A percentile compares a stretch with the other conserved stretches of the same genome.
These are phyloP conservation scores for Andrena hattorfiana DNA, from an alignment of 2,888 invertebrate genomes.

Conservation along the genomic window DNA sequence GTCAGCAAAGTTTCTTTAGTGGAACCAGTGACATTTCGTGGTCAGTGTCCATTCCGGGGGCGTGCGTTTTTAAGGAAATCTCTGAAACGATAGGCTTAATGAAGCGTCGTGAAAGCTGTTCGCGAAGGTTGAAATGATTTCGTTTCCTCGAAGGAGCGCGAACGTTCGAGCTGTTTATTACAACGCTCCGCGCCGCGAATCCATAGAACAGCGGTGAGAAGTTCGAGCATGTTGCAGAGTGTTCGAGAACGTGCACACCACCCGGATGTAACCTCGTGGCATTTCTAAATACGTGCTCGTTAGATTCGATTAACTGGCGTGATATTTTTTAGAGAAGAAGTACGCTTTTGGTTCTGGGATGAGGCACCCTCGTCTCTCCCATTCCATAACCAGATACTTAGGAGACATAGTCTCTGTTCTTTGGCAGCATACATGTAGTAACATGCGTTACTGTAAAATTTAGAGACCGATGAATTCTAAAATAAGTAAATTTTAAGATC, in stretches of 20 bases:
- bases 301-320: constrained; percentile 18
- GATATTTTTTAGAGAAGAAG: background rate
- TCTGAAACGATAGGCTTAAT: background rate
- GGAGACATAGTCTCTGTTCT: too few species aligned
- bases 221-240: constrained; percentile 13
- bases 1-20: background rate
- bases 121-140: constrained; percentile 6
- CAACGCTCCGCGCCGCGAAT: constrained; percentile 4
- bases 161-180: background rate
- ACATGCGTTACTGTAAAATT: too few species aligned
- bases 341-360: too few species aligned
- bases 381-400: too few species aligned
- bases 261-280: constrained; percentile 71
- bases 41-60: too few species aligned
- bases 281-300: constrained; percentile 59
- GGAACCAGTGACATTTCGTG: background rate
- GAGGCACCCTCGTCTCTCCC: too few species aligned
- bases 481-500: too few species aligned
- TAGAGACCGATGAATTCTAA: too few species aligned
- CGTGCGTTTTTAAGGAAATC: background rate
- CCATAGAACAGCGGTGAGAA: constrained; percentile 17
- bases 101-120: background rate
- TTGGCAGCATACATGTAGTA: too few species aligned
- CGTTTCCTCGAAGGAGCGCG: background rate
- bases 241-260: constrained; percentile 39